These are phyloP conservation scores for Chaetophractus vellerosus DNA, from an alignment of 2,797 vertebrate genomes.

Conservation along the genomic window DNA sequence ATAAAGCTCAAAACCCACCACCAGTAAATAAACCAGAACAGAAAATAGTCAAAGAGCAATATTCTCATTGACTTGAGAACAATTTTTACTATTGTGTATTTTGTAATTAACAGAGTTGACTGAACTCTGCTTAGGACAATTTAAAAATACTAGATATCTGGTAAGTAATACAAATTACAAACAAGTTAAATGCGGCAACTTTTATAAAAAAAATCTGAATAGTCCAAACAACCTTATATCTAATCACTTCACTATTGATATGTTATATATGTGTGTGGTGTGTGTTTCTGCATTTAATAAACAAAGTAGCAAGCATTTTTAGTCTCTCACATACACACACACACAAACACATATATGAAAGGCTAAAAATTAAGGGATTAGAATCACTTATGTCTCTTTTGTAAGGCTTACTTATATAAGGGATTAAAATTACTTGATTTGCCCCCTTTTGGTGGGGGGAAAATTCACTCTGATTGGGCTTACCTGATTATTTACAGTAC, in stretches of 20 bases:
- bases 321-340: no score
- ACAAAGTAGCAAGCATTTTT: no score
- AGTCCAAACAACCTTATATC: not conserved
- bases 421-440: no score
- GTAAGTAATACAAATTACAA: not conserved
- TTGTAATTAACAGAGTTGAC: not conserved
- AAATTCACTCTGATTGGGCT: no score
- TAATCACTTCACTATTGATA: not conserved
- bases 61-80: not conserved
- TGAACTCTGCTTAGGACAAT: not conserved
- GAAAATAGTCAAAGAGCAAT: not conserved
- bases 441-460: no score
- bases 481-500: no score
- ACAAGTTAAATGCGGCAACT: not conserved
- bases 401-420: no score
- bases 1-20: not conserved
- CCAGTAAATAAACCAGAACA: not conserved
- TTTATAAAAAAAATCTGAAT: not conserved
- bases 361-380: no score
- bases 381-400: no score
- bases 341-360: no score
- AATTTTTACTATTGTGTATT: not conserved
- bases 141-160: not conserved
- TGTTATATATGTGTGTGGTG: fast-evolving
- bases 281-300: not conserved